Base-by-base conservation (phyloP, 2,113 vertebrate species). In the Fukomys damarensis region DNA sequence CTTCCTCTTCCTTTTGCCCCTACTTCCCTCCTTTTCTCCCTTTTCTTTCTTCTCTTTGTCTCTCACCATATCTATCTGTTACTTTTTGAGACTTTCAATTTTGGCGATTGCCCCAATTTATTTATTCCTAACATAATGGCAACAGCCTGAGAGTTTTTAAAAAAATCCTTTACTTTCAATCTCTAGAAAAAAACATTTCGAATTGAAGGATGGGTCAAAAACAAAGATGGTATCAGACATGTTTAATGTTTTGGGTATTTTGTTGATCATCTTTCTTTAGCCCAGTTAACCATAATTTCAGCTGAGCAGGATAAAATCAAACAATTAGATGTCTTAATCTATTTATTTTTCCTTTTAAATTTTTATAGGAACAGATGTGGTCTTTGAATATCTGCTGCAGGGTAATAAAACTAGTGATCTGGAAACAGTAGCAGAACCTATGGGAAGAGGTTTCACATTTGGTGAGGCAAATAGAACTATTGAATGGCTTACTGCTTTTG, bases 381-480 rank as follows among this genome's bases (percentile, higher is more conserved):
- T 59, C 49, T 92, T 89, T 59, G 32, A 91, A 63, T 74, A 88
- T 56, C 88, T 94, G n/a, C 7, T 70, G 6, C 24, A 88, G 24
- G 24, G 65, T 41, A 46, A 76, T 87, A 35, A 91, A 93, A 86
- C 35, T 92, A 20, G 38, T 74, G 30, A 43, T 86, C 63, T 56
- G 26, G 32, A 2, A 32, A 1, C n/a, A 89, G 41, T 70, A 65
- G 43, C 87, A 94, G 61, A 94, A 94, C 2, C 10, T 61, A 63
- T 0, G 0, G 20, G 26, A 91, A 32, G 79, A 83, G 79, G 30
- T 68, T 79, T 83, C 43, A 68, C 68, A 66, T 97, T 91, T 94
- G 49, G 68, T 86, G 54, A 93, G n/a, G 28, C 66, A 96, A 91
- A 43, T n/a, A 46, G 5, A 93, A 85, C 93, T 93, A 96, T 83